Evolutionary conservation across 2,888 invertebrate genomes (phyloP).

Genomic region (Diloba caeruleocephala): DNA sequence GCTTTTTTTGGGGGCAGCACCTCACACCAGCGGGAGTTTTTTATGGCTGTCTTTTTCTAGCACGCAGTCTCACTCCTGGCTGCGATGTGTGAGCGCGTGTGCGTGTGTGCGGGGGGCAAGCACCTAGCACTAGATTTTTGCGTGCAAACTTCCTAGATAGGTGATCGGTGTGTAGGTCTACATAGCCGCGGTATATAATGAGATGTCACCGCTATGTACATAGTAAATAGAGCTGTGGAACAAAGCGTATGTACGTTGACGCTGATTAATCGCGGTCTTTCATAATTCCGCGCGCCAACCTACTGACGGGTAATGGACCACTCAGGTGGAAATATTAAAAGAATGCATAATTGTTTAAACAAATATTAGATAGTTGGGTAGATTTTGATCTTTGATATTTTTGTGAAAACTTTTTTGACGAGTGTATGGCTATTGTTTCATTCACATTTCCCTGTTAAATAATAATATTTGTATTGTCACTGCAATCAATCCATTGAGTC

Average conservation of each 20-base stretch:
- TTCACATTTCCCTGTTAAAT: too few species aligned
- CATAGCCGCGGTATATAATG: slow-evolving; percentile 81
- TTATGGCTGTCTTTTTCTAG: slow-evolving; percentile 87
- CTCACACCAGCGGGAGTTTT: slow-evolving; percentile 87
- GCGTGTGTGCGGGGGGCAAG: slow-evolving; percentile 74
- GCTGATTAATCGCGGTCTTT: slow-evolving; percentile 85
- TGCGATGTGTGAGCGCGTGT: slow-evolving; percentile 60
- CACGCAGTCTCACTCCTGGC: slow-evolving; percentile 79
- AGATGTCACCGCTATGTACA: slow-evolving; percentile 82
- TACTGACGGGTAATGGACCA: slow-evolving; percentile 54
- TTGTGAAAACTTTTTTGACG: not conserved
- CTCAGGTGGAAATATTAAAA: slow-evolving; percentile 45
- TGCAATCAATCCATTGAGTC: slow-evolving; percentile 1
- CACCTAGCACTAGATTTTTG: slow-evolving; percentile 88
- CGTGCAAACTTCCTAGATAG: slow-evolving; percentile 86
- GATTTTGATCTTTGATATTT: not conserved
- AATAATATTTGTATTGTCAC: slow-evolving; percentile 3
- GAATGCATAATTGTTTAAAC: slow-evolving; percentile 36
- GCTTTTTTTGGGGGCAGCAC: slow-evolving; percentile 89
- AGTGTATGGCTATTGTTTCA: not conserved
- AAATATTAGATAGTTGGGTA: slow-evolving; percentile 13
- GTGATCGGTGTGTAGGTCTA: slow-evolving; percentile 70
- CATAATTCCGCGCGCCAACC: slow-evolving; percentile 66
- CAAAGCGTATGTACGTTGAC: slow-evolving; percentile 80
- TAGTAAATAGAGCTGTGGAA: slow-evolving; percentile 81